A percentile compares a stretch with the other conserved stretches of the same genome.
Conservation (phyloP, 1,140 invertebrate genomes). For the Drosophila subpulchrella region DNA sequence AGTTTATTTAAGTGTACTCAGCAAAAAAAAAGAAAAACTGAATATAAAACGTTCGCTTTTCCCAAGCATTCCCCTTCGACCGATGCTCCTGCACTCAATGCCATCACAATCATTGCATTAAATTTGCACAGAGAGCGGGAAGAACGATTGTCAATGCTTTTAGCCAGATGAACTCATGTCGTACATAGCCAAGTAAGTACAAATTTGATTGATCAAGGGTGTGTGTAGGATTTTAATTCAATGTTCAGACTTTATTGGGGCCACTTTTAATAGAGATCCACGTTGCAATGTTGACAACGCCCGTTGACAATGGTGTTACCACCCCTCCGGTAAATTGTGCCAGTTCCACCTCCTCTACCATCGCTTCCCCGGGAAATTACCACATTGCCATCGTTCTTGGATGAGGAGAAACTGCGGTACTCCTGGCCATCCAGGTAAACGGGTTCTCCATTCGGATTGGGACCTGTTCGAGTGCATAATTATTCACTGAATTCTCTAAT, state of each 20-base stretch:
- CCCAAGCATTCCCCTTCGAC: constrained; percentile 8
- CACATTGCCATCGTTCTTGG: constrained; percentile 43
- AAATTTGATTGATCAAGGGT: constrained; percentile 10
- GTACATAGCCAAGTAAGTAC: constrained; percentile 1
- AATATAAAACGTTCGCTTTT: constrained; percentile 6
- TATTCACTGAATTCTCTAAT: neutral
- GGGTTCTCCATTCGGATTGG: constrained; percentile 55
- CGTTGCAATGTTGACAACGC: constrained; percentile 56
- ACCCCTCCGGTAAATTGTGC: constrained; percentile 33
- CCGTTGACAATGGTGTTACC: constrained; percentile 65
- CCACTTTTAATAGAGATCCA: constrained; percentile 39
- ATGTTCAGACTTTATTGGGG: constrained; percentile 23
- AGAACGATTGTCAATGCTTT: constrained; percentile 41
- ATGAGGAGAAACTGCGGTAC: constrained; percentile 61
- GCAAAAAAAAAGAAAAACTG: neutral
- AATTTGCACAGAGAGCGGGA: neutral
- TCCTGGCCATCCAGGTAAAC: constrained; percentile 60
- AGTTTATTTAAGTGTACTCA: neutral
- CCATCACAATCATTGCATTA: constrained; percentile 35
- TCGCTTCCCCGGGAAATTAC: constrained; percentile 32
- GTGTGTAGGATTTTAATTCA: constrained; percentile 2
- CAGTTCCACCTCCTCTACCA: constrained; percentile 7
- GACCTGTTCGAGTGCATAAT: constrained; percentile 23
- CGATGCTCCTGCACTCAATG: constrained; percentile 19
- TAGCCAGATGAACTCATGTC: constrained; percentile 40